A percentile compares a stretch with the other conserved stretches of the same genome.
These are phyloP conservation scores for Asobara japonica DNA, from an alignment of 1,140 invertebrate species.

Conservation along the genomic window DNA sequence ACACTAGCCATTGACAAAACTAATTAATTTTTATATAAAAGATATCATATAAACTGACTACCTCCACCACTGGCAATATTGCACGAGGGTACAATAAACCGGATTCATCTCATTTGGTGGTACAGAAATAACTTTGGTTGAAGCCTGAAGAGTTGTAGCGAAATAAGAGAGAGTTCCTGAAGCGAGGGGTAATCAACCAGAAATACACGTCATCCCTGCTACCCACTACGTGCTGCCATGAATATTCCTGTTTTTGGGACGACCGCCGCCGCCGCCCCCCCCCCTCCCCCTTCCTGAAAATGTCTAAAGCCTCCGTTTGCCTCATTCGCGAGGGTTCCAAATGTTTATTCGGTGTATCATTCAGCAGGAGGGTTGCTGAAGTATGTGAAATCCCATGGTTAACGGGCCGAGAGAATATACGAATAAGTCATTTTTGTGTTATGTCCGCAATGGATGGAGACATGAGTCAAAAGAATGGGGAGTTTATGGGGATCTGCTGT, in stretches of 20 bases:
- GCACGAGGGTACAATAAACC: slow-evolving; percentile 20
- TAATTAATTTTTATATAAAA: background rate
- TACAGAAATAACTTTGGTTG: slow-evolving; percentile 8
- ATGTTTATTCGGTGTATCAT: slow-evolving; percentile 11
- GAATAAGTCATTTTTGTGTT: slow-evolving; percentile 1
- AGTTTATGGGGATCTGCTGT: slow-evolving; percentile 16
- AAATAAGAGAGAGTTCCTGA: background rate
- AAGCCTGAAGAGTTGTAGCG: background rate
- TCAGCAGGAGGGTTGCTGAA: background rate
- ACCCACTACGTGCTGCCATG: background rate
- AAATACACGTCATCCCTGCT: background rate
- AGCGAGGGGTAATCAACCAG: background rate
- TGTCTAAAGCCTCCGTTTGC: background rate
- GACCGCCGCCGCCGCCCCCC: background rate
- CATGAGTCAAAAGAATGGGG: background rate
- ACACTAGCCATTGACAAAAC: background rate
- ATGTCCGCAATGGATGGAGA: background rate
- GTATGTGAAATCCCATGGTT: background rate
- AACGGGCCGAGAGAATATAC: background rate
- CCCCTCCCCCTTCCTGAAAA: background rate
- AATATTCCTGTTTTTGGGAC: background rate
- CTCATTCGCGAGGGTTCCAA: background rate
- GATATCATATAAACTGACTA: background rate
- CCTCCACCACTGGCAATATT: slow-evolving; percentile 10
- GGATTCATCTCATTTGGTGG: slow-evolving; percentile 17